Evolutionary conservation across 2,888 invertebrate genomes (phyloP).

Genomic region (Drosophila conformis): DNA sequence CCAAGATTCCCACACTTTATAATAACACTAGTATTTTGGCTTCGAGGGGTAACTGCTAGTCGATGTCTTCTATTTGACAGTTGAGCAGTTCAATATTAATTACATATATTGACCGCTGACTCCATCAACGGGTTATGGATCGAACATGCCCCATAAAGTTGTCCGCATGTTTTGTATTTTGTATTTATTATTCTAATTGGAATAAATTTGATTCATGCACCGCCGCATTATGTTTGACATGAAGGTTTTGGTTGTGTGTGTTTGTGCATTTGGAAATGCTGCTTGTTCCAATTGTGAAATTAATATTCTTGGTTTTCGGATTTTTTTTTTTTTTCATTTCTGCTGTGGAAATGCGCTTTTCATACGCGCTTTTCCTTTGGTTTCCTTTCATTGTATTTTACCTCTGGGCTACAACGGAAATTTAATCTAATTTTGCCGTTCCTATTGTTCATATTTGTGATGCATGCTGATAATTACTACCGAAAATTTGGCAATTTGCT

Average conservation of each 20-base stretch:
- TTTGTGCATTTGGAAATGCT: conserved; percentile 14
- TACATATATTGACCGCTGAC: neutral
- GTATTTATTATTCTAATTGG: conserved; percentile 19
- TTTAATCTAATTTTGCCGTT: conserved; percentile 43
- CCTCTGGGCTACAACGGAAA: conserved; percentile 48
- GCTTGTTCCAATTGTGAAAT: conserved; percentile 9
- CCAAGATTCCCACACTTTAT: too few relatives aligned
- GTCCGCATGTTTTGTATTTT: neutral
- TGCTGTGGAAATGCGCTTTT: conserved; percentile 31
- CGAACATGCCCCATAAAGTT: neutral
- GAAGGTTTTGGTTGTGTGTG: conserved; percentile 22
- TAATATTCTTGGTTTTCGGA: neutral
- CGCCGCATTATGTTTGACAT: conserved; percentile 49
- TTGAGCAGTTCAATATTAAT: neutral
- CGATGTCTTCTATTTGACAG: neutral
- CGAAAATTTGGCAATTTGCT: too few relatives aligned
- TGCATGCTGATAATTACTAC: neutral
- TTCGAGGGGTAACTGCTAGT: neutral
- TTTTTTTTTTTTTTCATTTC: conserved; percentile 15
- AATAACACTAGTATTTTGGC: too few relatives aligned
- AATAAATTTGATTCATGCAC: conserved; percentile 49
- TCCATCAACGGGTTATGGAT: neutral
- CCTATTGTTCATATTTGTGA: neutral
- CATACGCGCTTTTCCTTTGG: conserved; percentile 13
- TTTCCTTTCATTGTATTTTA: conserved; percentile 29